These are phyloP conservation scores for Calameuta idolon DNA, from an alignment of 2,888 invertebrate species.

Conservation along the genomic window DNA sequence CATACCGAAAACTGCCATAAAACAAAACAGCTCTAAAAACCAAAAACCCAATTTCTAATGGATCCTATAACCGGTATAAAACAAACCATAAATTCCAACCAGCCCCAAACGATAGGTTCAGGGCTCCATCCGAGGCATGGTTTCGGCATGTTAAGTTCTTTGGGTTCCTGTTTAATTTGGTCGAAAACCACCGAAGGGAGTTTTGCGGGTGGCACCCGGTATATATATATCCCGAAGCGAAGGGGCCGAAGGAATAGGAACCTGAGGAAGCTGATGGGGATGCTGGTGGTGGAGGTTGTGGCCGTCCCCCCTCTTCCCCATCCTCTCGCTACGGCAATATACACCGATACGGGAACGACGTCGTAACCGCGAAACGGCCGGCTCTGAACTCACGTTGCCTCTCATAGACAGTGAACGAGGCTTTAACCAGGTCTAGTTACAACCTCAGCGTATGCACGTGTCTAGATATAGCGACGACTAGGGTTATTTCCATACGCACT, in stretches of 20 bases:
- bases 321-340: constrained; percentile 34
- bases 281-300: background rate
- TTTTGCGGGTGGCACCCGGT: constrained; percentile 20
- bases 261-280: no score
- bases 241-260: no score
- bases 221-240: no score
- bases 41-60: no score
- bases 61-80: no score
- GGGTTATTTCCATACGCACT: background rate
- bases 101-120: no score
- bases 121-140: no score
- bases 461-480: background rate
- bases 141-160: no score
- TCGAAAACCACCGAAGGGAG: constrained; percentile 31
- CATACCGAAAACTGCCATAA: no score
- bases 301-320: background rate
- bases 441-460: background rate
- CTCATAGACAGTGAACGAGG: background rate
- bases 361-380: constrained; percentile 44
- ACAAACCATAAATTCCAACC: no score
- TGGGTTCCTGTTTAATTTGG: constrained; percentile 40
- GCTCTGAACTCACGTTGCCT: background rate
- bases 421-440: background rate
- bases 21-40: no score
- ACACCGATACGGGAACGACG: constrained; percentile 45